Conservation (phyloP, 2,888 invertebrate genomes). For the Diarsia brunnea region DNA sequence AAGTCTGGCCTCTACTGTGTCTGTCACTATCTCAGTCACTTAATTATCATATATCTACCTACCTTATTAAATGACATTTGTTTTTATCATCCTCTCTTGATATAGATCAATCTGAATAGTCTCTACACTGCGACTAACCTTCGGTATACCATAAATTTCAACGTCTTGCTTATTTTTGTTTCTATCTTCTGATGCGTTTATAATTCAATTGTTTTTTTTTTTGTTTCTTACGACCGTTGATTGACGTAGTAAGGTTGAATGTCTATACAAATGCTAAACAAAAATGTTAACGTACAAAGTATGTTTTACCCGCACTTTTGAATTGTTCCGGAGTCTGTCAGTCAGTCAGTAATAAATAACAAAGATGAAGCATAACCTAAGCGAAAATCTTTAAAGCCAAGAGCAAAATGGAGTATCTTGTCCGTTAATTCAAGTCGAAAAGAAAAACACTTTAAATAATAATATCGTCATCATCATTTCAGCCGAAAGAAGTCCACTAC, state of each 20-base stretch:
- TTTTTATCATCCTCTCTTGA: not conserved
- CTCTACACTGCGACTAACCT: not conserved
- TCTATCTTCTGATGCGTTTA: slow-evolving; percentile 5
- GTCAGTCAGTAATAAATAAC: too few relatives aligned
- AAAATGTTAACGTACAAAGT: not conserved
- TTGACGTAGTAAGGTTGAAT: slow-evolving; percentile 27
- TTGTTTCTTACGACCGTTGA: not conserved
- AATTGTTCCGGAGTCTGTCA: not conserved
- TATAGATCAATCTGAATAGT: not conserved
- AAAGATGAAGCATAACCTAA: not conserved
- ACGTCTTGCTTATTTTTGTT: not conserved
- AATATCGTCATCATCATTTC: too few relatives aligned
- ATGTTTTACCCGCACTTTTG: not conserved
- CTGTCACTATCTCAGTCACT: not conserved
- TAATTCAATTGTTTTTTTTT: not conserved
- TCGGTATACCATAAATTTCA: not conserved
- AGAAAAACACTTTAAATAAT: not conserved
- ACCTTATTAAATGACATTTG: too few relatives aligned
- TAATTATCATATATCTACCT: not conserved
- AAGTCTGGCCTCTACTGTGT: not conserved
- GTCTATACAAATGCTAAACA: slow-evolving; percentile 19
- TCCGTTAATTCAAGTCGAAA: slow-evolving; percentile 3
- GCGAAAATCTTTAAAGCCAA: too few relatives aligned
- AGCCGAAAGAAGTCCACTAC: too few relatives aligned
- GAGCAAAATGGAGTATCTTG: too few relatives aligned